A percentile compares a stretch with the other conserved stretches of the same genome.
Conservation (phyloP, 2,113 vertebrate genomes). For the Egretta garzetta region DNA sequence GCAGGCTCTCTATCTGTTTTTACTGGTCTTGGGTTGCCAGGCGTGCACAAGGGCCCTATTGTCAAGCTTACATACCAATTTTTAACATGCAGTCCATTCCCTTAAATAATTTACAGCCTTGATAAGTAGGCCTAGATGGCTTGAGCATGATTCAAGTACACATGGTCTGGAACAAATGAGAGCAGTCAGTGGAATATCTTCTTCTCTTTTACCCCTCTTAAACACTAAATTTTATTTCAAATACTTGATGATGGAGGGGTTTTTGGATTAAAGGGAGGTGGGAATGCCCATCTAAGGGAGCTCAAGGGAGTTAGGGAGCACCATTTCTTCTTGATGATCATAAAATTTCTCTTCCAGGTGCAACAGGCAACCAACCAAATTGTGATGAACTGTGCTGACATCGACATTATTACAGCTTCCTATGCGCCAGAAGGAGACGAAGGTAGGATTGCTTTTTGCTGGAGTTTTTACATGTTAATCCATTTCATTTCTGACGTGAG, state of each 20-base stretch:
- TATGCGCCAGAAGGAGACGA: conserved; percentile 92
- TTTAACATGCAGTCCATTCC: background rate
- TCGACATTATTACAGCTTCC: conserved; percentile 98
- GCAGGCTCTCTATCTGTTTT: background rate
- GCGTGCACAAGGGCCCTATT: background rate
- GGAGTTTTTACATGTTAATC: background rate
- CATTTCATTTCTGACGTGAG: accelerated
- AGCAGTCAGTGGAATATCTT: background rate
- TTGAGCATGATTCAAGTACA: background rate
- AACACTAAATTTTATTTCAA: background rate
- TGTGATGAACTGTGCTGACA: conserved; percentile 99
- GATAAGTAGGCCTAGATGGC: background rate
- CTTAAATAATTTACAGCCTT: background rate
- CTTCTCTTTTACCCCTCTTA: accelerated
- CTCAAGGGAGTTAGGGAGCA: background rate
- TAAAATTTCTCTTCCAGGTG: conserved; percentile 81
- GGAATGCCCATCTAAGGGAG: background rate
- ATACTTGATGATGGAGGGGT: background rate
- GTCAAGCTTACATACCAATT: background rate
- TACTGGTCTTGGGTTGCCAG: background rate
- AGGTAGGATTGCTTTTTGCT: conserved; percentile 76
- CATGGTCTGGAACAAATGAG: accelerated
- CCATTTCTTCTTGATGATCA: background rate
- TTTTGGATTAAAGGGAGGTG: background rate
- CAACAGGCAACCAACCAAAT: conserved; percentile 96